Evolutionary conservation across 1,140 invertebrate species (phyloP).

Genomic region (Leptonema lineaticorne): DNA sequence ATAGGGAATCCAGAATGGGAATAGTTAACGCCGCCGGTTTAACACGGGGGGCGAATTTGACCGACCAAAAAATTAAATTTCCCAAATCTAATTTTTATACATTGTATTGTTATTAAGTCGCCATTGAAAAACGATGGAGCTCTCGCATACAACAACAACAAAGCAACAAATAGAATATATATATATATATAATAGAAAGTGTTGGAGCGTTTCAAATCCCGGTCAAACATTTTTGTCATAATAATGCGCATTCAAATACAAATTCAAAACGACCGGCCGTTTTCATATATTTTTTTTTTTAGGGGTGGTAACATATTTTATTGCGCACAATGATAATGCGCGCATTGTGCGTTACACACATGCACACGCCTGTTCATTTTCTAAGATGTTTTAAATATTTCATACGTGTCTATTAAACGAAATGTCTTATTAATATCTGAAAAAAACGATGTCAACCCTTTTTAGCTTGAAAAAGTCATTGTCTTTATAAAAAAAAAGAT

Average conservation of each 20-base stretch:
- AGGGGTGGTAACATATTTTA: too few species aligned
- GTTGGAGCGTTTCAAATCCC: constrained; percentile 43
- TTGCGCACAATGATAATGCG: too few species aligned
- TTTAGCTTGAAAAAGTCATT: too few species aligned
- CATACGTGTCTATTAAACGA: too few species aligned
- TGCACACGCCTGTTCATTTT: neutral
- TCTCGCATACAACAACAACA: too few species aligned
- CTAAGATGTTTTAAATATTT: too few species aligned
- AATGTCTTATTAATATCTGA: too few species aligned
- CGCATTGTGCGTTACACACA: neutral
- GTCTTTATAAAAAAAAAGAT: too few species aligned
- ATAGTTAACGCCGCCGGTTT: constrained; percentile 2
- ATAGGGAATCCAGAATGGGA: too few species aligned
- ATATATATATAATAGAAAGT: constrained; percentile 40
- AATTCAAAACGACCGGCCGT: constrained; percentile 17
- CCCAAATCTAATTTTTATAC: constrained; percentile 43
- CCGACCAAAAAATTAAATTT: constrained; percentile 43
- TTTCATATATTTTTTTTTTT: too few species aligned
- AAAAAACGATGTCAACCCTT: too few species aligned
- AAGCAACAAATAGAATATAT: too few species aligned
- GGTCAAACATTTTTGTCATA: constrained; percentile 41
- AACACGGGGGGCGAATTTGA: constrained; percentile 34
- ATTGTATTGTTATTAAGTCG: constrained; percentile 40
- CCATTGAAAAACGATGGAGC: constrained; percentile 22
- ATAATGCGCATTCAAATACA: constrained; percentile 39